Evolutionary conservation across 2,797 vertebrate species (phyloP).

Genomic region (Pelodytes ibericus): DNA sequence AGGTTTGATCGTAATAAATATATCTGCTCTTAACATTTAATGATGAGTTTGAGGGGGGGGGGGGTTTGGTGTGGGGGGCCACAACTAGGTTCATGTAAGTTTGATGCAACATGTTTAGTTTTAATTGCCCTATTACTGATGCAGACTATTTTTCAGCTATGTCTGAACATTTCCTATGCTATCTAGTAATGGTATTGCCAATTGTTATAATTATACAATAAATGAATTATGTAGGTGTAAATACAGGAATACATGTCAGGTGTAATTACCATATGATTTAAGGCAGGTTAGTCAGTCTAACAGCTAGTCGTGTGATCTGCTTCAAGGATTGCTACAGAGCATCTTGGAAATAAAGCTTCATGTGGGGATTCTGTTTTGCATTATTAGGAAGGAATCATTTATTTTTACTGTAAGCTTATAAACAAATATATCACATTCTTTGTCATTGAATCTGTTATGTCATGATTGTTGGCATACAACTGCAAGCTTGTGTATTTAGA

Average conservation of each 20-base stretch:
- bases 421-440: too few species aligned
- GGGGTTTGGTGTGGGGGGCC: background rate
- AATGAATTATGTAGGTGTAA: slow-evolving; percentile 13
- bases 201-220: background rate
- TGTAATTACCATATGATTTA: slow-evolving; percentile 34
- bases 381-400: too few species aligned
- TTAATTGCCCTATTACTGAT: background rate
- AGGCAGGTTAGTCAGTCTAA: slow-evolving; percentile 5
- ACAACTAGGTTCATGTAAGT: background rate
- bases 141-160: background rate
- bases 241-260: slow-evolving; percentile 6
- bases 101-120: background rate
- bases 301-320: background rate
- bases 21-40: background rate
- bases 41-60: background rate
- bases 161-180: background rate
- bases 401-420: too few species aligned
- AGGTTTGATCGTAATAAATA: background rate
- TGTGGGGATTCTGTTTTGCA: too few species aligned
- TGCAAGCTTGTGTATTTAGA: too few species aligned
- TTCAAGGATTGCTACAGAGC: background rate
- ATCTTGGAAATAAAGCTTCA: background rate
- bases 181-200: background rate
- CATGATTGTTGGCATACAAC: too few species aligned
- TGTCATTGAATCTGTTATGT: too few species aligned